Evolutionary conservation across 2,888 invertebrate species (phyloP).

Genomic region (Acleris cristana): DNA sequence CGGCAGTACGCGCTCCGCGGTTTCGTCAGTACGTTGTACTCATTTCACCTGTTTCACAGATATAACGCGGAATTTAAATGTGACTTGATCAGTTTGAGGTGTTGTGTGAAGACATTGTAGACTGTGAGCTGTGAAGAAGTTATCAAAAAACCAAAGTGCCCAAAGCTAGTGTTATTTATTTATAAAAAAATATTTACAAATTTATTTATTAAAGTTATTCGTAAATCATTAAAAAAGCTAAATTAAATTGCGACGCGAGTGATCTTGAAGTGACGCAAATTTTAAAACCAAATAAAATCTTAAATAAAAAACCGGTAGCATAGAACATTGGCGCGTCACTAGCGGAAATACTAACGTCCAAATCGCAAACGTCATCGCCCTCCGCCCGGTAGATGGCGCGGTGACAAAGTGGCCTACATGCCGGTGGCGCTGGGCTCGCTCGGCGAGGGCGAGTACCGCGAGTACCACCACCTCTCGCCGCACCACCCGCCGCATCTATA

Average conservation of each 20-base stretch:
- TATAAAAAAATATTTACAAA: slow-evolving; percentile 40
- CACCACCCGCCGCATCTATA: slow-evolving; percentile 73
- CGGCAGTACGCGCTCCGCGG: slow-evolving; percentile 55
- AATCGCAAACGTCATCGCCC: slow-evolving; percentile 26
- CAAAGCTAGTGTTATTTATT: slow-evolving; percentile 53
- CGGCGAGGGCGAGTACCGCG: slow-evolving; percentile 85
- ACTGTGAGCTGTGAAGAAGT: slow-evolving; percentile 35
- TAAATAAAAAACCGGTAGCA: slow-evolving; percentile 9
- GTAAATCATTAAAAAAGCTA: neutral
- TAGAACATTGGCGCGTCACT: slow-evolving; percentile 34
- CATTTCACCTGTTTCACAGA: slow-evolving; percentile 38
- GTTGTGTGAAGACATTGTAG: slow-evolving; percentile 12
- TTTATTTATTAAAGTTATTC: slow-evolving; percentile 36
- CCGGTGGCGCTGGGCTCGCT: slow-evolving; percentile 86
- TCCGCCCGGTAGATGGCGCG: slow-evolving; percentile 74
- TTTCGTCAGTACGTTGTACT: slow-evolving; percentile 49
- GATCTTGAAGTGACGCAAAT: neutral
- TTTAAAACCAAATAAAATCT: neutral
- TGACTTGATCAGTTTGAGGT: slow-evolving; percentile 28
- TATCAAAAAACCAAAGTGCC: slow-evolving; percentile 61
- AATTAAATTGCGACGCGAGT: slow-evolving; percentile 3
- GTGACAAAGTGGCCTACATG: slow-evolving; percentile 87
- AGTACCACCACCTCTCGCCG: slow-evolving; percentile 79
- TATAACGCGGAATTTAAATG: slow-evolving; percentile 3
- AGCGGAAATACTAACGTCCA: slow-evolving; percentile 14